A percentile compares a stretch with the other conserved stretches of the same genome.
phyloP scores from a whole-genome alignment of 2,113 vertebrate species.

The Pterocles orientalis region DNA sequence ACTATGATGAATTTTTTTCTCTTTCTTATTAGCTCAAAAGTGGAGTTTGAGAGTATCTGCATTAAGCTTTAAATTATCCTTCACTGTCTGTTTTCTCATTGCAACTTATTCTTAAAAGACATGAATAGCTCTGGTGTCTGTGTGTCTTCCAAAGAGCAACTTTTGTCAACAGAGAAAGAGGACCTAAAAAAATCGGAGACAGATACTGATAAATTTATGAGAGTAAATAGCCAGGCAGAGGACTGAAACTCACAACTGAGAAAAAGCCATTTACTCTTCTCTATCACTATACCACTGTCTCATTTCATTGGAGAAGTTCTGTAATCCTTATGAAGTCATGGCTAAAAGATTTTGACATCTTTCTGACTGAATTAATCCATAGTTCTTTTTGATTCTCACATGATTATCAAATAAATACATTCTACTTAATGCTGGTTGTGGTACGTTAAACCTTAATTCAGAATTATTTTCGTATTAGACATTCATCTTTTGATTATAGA shows the following conservation, averaged over 20 bases:
- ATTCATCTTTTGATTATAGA: neutral
- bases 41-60: neutral
- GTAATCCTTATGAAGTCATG: neutral
- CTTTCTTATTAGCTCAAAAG: neutral
- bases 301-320: neutral
- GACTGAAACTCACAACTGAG: neutral
- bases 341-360: neutral
- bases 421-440: neutral
- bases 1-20: neutral
- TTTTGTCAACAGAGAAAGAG: neutral
- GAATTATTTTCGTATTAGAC: neutral
- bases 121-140: neutral
- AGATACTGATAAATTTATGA: neutral
- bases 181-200: neutral
- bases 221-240: neutral
- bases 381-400: neutral
- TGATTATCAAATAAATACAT: neutral
- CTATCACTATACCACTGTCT: neutral
- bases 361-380: neutral
- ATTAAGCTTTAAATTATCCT: neutral
- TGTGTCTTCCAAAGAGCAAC: neutral
- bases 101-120: neutral
- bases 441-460: neutral
- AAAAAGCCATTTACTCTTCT: neutral
- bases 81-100: neutral